Conservation (phyloP, 23 tunicate genomes). For the Trididemnum miniatum region DNA sequence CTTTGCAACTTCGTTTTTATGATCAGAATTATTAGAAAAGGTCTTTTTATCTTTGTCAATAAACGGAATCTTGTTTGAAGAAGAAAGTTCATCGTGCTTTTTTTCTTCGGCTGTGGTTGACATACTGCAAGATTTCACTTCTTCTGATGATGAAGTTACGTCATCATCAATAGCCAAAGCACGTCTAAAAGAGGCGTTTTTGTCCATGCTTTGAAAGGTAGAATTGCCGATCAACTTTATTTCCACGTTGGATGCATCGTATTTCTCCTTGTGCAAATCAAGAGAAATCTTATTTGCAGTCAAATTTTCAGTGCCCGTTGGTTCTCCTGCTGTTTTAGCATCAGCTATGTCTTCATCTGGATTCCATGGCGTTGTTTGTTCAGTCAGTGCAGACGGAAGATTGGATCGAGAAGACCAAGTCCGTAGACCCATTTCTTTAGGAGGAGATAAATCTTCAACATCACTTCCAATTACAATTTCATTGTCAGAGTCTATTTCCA, state of each 20-base stretch:
- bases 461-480: constrained; percentile 4
- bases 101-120: background rate
- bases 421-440: constrained; percentile 34
- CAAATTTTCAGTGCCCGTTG: background rate
- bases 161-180: background rate
- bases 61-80: background rate
- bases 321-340: background rate
- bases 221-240: too few relatives aligned
- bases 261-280: background rate
- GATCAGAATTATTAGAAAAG: background rate
- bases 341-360: constrained; percentile 31
- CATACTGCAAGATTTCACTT: background rate
- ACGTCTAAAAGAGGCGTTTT: background rate
- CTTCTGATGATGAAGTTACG: background rate
- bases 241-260: background rate
- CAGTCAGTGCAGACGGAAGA: constrained; percentile 53
- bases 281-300: background rate
- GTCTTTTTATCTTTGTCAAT: background rate
- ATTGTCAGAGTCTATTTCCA: background rate
- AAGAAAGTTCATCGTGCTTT: background rate
- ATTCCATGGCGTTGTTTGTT: constrained; percentile 25
- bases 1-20: background rate
- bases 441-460: constrained; percentile 11
- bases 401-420: constrained; percentile 89
- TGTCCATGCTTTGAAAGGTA: background rate